Evolutionary conservation across 1,140 invertebrate genomes (phyloP).

Genomic region (Drosophila nannoptera): DNA sequence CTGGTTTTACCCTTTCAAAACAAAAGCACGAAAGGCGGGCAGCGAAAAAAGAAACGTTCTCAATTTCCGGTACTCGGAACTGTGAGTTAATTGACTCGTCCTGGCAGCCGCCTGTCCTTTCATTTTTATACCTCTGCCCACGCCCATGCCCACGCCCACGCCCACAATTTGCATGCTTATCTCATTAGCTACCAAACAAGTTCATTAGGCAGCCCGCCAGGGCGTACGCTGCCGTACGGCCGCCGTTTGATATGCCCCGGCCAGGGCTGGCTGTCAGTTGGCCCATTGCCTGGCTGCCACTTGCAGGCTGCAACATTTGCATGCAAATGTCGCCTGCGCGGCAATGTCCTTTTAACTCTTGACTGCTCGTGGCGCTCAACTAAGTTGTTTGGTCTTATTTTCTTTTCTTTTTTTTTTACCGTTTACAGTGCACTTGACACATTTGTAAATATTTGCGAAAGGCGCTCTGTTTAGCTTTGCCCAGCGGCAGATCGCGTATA

Average conservation of each 20-base stretch:
- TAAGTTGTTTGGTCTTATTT: slow-evolving; percentile 17
- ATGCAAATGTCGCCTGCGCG: slow-evolving; percentile 60
- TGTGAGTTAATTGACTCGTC: slow-evolving; percentile 59
- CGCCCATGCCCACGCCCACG: not conserved
- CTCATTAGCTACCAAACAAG: slow-evolving; percentile 73
- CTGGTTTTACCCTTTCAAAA: slow-evolving; percentile 22
- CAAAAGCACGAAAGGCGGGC: not conserved
- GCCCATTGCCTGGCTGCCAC: slow-evolving; percentile 22
- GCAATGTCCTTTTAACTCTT: slow-evolving; percentile 56
- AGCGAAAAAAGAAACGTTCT: not conserved
- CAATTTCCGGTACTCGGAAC: slow-evolving; percentile 43
- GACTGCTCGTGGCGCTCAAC: slow-evolving; percentile 42
- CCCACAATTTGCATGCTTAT: slow-evolving; percentile 64
- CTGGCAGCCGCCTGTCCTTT: slow-evolving; percentile 30
- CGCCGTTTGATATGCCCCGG: slow-evolving; percentile 44
- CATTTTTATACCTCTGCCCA: slow-evolving; percentile 22
- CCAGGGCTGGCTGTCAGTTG: slow-evolving; percentile 9
- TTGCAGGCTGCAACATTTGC: slow-evolving; percentile 51
- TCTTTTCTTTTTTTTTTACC: not conserved
- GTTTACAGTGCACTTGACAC: slow-evolving; percentile 56
- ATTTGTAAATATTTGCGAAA: slow-evolving; percentile 50
- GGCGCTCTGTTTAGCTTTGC: slow-evolving; percentile 24
- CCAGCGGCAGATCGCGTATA: slow-evolving; percentile 22
- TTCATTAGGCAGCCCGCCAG: slow-evolving; percentile 60
- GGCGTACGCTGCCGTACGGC: slow-evolving; percentile 37